A percentile compares a stretch with the other conserved stretches of the same genome.
Conservation (phyloP, 2,113 vertebrate genomes). For the Pungitius pungitius region DNA sequence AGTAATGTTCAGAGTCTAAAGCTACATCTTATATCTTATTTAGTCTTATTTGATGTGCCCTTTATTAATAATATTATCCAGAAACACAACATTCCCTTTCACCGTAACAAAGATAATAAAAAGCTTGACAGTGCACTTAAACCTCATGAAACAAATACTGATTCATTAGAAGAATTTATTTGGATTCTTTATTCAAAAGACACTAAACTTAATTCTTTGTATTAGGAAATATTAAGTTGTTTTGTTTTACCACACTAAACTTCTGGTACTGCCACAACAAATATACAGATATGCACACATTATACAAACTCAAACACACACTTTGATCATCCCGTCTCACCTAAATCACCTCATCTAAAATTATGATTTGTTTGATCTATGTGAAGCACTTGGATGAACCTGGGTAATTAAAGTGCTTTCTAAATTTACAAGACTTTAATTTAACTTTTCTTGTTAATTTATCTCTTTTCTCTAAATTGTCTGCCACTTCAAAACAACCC, state of each 20-base stretch:
- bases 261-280: not conserved
- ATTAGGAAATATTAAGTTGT: not conserved
- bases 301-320: not conserved
- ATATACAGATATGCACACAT: not conserved
- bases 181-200: not conserved
- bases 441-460: not conserved
- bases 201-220: not conserved
- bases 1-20: not conserved
- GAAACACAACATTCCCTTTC: not conserved
- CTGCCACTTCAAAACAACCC: slow-evolving; percentile 16
- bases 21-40: not conserved
- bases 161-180: too few species aligned
- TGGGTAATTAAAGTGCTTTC: slow-evolving; percentile 7
- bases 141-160: not conserved
- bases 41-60: not conserved
- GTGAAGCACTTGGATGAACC: slow-evolving; percentile 22
- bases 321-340: slow-evolving; percentile 21
- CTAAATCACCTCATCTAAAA: too few species aligned
- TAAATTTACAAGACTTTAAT: slow-evolving; percentile 11
- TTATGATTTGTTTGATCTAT: not conserved
- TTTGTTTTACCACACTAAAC: not conserved
- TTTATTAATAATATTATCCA: not conserved
- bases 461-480: too few species aligned
- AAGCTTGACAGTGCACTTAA: not conserved
- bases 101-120: not conserved